These are phyloP conservation scores for Drosophila paranaensis DNA, from an alignment of 2,888 invertebrate species.

Conservation along the genomic window DNA sequence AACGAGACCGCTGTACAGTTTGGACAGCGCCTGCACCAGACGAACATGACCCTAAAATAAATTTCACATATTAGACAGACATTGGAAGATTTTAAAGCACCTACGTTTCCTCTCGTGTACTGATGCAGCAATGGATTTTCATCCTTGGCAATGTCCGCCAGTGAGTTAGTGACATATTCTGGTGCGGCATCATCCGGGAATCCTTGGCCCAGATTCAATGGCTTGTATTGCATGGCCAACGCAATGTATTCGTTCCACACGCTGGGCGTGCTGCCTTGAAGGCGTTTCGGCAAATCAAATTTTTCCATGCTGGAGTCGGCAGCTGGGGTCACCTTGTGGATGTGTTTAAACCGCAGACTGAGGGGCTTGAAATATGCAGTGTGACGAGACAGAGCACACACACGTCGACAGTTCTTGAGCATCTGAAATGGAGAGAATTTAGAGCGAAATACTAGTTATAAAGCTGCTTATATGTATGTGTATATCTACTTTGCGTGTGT, in stretches of 20 bases:
- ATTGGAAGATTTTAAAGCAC: constrained; percentile 77
- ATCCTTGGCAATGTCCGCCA: constrained; percentile 88
- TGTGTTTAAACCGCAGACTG: constrained; percentile 7
- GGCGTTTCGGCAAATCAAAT: constrained; percentile 83
- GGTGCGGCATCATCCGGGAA: constrained; percentile 97
- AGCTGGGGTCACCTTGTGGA: constrained; percentile 3
- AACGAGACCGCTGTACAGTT: constrained; percentile 93
- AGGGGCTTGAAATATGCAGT: constrained; percentile 1
- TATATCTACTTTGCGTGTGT: constrained; percentile 1
- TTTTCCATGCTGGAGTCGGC: constrained; percentile 76
- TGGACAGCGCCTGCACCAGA: constrained; percentile 92
- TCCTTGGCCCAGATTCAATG: constrained; percentile 97
- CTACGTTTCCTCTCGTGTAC: constrained; percentile 97
- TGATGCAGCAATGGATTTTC: constrained; percentile 93
- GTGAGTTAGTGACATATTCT: constrained; percentile 90
- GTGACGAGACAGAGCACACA: constrained; percentile 20
- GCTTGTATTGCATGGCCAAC: constrained; percentile 92
- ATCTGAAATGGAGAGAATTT: constrained; percentile 58
- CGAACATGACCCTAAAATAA: constrained; percentile 93
- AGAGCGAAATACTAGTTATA: constrained; percentile 23
- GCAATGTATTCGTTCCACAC: constrained; percentile 94
- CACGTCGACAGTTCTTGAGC: constrained; percentile 57
- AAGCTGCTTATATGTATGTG: not conserved
- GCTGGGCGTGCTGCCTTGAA: constrained; percentile 84
- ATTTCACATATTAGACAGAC: not conserved